Base-by-base conservation (phyloP, 2,797 vertebrate genomes). In the Allenopithecus nigroviridis region DNA sequence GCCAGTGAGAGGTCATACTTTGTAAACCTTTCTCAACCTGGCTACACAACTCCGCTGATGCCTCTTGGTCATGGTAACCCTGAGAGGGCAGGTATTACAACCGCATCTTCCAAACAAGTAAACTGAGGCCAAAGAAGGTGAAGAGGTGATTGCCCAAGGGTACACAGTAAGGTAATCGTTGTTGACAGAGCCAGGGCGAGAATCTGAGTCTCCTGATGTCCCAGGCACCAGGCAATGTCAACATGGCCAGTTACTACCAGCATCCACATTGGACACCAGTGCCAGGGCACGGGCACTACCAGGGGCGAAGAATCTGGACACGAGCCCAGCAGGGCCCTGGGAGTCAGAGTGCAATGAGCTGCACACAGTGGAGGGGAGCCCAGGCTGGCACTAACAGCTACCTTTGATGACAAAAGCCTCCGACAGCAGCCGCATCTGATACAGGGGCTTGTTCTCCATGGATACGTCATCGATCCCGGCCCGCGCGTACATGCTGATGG, bases 401-500 rank as follows among this genome's bases (percentile, higher is more conserved):
- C 99, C 99, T 99, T 99, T 99, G 97, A 99, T 99, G 97, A 99
- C 99, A 0, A 99, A 99, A 4, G 99, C 99, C 98, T 99, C 99
- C 0, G 99, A 99, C 97, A 99, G 98, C 98, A 99, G 98, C 55
- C 99, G 99, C 97, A 99, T 99, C 98, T 99, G 98, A 95, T 99
- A 99, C 90, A 99, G 98, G 0, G 99, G 99, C 97, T 99, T 99
- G 84, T 99, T 99, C 14, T 99, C 99, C 91, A 98, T 96, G 0
- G 99, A 99, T 80, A 99, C 98, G 95, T 99, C 99, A 74, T 99
- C 99, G 39, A 99, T 99, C 64, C 99, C 99, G 16, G 99, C 99
- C 95, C 98, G 99, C 6, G 99, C 99, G 36, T 99, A 99, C 99
- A 99, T 99, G 96, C 99, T 99, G 98, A 99, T 99, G 48, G 99